Evolutionary conservation across 2,888 invertebrate genomes (phyloP).

Genomic region (Antitype chi): DNA sequence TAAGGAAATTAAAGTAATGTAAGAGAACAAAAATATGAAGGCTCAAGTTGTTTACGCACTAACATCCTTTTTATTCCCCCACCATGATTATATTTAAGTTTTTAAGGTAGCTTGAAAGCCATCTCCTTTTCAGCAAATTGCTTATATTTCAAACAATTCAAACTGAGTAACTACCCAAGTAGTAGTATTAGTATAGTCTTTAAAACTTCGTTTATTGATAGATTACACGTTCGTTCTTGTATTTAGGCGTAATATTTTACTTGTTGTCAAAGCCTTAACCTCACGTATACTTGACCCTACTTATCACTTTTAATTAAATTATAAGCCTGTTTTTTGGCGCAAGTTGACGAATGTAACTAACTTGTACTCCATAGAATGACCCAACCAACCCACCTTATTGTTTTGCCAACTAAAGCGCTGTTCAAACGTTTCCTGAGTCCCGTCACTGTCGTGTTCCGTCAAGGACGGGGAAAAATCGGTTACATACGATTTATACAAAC

Average conservation of each 20-base stretch:
- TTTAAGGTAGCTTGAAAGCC: no score
- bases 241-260: not conserved
- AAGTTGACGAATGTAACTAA: not conserved
- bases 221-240: not conserved
- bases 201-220: not conserved
- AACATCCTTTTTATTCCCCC: not conserved
- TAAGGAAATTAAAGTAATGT: not conserved
- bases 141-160: not conserved
- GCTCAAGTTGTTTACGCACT: not conserved
- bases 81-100: not conserved
- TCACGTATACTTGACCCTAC: not conserved
- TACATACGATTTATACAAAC: no score
- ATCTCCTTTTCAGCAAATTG: not conserved
- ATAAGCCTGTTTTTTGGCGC: not conserved
- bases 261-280: not conserved
- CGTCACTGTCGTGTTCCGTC: no score
- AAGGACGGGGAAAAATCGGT: no score
- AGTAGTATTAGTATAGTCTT: not conserved
- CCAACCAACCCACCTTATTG: not conserved
- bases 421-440: no score
- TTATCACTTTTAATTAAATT: not conserved
- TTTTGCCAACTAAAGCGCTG: not conserved
- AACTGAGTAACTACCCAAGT: not conserved
- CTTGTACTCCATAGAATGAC: not conserved
- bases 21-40: not conserved